Evolutionary conservation across 2,113 vertebrate species (phyloP).

Genomic region (Brienomyrus brachyistius): DNA sequence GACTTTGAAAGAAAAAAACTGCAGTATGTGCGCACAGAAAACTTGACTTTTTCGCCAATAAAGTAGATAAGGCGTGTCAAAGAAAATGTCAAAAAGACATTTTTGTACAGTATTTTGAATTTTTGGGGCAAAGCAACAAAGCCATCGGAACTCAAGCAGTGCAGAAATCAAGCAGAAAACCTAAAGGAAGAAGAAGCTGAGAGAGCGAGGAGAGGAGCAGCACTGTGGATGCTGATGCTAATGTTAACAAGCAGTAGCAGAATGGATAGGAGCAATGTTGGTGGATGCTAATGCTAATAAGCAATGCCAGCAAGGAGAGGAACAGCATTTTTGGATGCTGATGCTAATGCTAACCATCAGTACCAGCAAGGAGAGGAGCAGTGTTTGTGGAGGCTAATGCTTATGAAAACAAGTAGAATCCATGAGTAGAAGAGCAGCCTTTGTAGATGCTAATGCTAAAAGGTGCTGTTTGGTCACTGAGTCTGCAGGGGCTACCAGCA

Average conservation of each 20-base stretch:
- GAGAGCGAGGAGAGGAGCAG: background rate
- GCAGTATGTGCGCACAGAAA: too few relatives aligned
- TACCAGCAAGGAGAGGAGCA: background rate
- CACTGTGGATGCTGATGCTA: background rate
- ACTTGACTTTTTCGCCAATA: too few relatives aligned
- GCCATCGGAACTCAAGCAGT: background rate
- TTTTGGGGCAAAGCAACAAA: background rate
- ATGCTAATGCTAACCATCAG: background rate
- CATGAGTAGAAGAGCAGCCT: too few relatives aligned
- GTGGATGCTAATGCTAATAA: background rate
- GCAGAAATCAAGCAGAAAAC: background rate
- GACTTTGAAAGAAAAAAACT: too few relatives aligned
- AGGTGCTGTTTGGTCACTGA: constrained; percentile 27
- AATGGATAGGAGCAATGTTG: background rate
- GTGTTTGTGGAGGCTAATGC: background rate
- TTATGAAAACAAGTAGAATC: too few relatives aligned
- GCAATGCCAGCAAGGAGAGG: background rate
- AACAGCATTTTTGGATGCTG: too few relatives aligned
- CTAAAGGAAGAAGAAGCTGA: background rate
- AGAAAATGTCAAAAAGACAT: background rate
- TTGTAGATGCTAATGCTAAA: background rate
- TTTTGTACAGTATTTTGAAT: background rate
- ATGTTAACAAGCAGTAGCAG: background rate
- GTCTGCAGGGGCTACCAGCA: background rate
- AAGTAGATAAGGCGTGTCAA: background rate